Evolutionary conservation across 2,888 invertebrate genomes (phyloP).

Genomic region (Spatulosminthurus flaviceps): DNA sequence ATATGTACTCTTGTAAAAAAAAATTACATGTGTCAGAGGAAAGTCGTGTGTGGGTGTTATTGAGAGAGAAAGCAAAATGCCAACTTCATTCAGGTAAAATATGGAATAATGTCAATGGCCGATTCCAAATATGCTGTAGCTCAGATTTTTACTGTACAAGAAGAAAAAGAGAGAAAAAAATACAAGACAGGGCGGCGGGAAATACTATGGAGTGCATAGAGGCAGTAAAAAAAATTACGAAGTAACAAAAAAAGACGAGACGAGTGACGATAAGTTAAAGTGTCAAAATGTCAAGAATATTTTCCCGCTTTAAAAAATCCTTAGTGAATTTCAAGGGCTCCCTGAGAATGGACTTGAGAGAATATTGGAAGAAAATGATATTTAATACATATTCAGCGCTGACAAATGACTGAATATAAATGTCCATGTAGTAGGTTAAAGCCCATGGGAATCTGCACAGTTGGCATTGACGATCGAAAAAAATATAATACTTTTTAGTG

Average conservation of each 20-base stretch:
- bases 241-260: conserved; percentile 44
- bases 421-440: too few species aligned
- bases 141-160: background rate
- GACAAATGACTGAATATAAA: too few species aligned
- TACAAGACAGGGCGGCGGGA: conserved; percentile 14
- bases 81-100: conserved; percentile 1
- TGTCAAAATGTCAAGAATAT: conserved; percentile 2
- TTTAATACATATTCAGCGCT: background rate
- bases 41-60: too few species aligned
- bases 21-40: too few species aligned
- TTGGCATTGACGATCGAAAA: too few species aligned
- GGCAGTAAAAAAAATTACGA: too few species aligned
- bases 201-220: too few species aligned
- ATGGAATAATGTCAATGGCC: background rate
- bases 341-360: background rate
- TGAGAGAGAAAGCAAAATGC: background rate
- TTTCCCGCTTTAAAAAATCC: background rate
- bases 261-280: conserved; percentile 35
- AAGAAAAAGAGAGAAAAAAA: background rate
- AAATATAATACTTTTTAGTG: too few species aligned
- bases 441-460: too few species aligned
- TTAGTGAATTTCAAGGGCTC: background rate
- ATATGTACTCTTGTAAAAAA: too few species aligned
- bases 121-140: background rate
- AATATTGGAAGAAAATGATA: background rate